Evolutionary conservation across 2,113 vertebrate species (phyloP).

Genomic region (Vidua chalybeata): DNA sequence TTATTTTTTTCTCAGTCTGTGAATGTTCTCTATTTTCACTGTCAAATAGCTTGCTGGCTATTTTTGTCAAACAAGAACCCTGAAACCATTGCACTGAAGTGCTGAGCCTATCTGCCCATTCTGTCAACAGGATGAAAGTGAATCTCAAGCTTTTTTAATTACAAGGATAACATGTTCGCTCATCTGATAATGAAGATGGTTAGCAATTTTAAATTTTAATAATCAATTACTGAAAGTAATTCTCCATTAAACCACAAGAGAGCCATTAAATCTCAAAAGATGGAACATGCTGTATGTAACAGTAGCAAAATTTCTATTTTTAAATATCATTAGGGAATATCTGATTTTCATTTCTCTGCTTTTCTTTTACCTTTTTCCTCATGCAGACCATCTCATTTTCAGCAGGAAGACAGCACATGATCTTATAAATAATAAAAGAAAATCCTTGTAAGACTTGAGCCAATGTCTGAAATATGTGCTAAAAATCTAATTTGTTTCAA

Average conservation of each 20-base stretch:
- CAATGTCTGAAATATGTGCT: conserved; percentile 80
- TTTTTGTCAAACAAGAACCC: conserved; percentile 80
- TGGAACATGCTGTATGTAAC: conserved; percentile 83
- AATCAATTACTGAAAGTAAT: conserved; percentile 99
- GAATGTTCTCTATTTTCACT: conserved; percentile 73
- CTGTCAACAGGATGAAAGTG: conserved; percentile 86
- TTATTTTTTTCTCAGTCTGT: conserved; percentile 70
- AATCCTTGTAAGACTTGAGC: conserved; percentile 79
- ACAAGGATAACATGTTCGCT: conserved; percentile 95
- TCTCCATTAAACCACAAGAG: conserved; percentile 95
- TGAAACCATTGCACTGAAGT: conserved; percentile 75
- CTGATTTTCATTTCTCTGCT: conserved; percentile 86
- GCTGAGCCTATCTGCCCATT: conserved; percentile 73
- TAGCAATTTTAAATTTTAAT: conserved; percentile 99
- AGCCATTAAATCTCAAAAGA: conserved; percentile 98
- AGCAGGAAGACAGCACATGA: conserved; percentile 77
- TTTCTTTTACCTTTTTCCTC: conserved; percentile 86
- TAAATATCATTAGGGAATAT: conserved; percentile 91
- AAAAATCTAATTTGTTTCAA: conserved; percentile 82
- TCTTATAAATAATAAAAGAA: conserved; percentile 86
- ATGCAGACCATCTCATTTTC: conserved; percentile 86
- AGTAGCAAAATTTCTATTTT: conserved; percentile 91
- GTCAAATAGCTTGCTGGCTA: conserved; percentile 80
- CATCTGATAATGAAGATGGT: conserved; percentile 95
- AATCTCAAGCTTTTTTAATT: conserved; percentile 95